A percentile compares a stretch with the other conserved stretches of the same genome.
Evolutionary conservation across 1,140 invertebrate genomes (phyloP).

Genomic region (Micrasema longulum): DNA sequence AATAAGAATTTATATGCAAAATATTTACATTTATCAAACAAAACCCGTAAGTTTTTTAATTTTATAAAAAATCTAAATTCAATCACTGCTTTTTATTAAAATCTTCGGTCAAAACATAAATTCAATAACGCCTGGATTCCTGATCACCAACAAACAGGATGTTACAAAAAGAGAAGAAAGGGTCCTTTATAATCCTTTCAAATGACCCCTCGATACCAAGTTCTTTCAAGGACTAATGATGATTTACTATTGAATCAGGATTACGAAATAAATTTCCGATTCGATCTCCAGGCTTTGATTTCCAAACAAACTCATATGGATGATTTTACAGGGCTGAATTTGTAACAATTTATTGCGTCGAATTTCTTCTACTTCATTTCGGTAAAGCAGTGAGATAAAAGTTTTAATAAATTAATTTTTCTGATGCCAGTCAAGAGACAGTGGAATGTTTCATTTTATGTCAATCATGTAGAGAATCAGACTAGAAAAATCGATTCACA

Average conservation of each 20-base stretch:
- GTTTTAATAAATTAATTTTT: not conserved
- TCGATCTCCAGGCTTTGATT: constrained; percentile 45
- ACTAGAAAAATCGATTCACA: not conserved
- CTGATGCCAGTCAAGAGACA: too few species aligned
- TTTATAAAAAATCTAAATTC: not conserved
- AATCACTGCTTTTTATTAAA: not conserved
- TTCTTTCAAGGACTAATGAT: constrained; percentile 50
- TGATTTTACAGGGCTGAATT: not conserved
- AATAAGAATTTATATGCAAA: not conserved
- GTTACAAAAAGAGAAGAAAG: constrained; percentile 52
- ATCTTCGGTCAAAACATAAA: not conserved
- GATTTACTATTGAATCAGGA: constrained; percentile 53
- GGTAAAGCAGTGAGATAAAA: not conserved
- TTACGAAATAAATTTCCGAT: constrained; percentile 53
- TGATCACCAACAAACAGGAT: constrained; percentile 42
- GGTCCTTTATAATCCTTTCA: constrained; percentile 46
- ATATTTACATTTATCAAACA: not conserved
- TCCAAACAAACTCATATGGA: not conserved
- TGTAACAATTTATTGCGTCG: not conserved
- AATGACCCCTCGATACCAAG: constrained; percentile 52
- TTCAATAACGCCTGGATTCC: constrained; percentile 11
- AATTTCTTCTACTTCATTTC: not conserved
- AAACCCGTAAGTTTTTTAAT: not conserved
- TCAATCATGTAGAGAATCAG: not conserved
- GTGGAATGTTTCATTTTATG: not conserved